Conservation (phyloP, 2,797 vertebrate species). For the Zenarchopterus dispar region DNA sequence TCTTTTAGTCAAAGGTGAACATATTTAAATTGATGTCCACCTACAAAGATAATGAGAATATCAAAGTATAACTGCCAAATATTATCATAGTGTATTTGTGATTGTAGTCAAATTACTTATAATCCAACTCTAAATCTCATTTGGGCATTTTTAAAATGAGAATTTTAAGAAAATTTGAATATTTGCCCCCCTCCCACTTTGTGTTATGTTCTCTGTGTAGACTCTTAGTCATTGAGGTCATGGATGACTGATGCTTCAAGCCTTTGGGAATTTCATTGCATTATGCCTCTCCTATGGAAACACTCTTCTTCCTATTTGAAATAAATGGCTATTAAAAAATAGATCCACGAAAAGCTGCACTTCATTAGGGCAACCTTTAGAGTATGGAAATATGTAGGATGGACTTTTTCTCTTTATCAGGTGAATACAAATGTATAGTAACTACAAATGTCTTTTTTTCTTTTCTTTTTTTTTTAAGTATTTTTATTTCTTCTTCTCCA, state of each 20-base stretch:
- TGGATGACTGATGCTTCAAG: too few species aligned
- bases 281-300: too few species aligned
- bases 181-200: neutral
- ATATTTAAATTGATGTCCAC: conserved; percentile 4
- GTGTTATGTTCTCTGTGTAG: neutral
- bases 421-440: conserved; percentile 42
- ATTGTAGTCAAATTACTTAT: conserved; percentile 12
- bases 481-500: conserved; percentile 15
- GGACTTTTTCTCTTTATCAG: conserved; percentile 51
- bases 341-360: neutral
- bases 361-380: conserved; percentile 10
- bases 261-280: too few species aligned
- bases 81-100: conserved; percentile 4
- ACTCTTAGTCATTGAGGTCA: too few species aligned
- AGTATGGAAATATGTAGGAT: conserved; percentile 42
- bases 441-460: neutral
- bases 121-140: too few species aligned
- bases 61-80: neutral
- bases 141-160: neutral
- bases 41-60: conserved; percentile 26
- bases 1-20: neutral
- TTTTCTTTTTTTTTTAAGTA: conserved; percentile 31
- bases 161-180: neutral
- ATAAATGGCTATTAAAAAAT: conserved; percentile 3
- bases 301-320: neutral